phyloP scores from a whole-genome alignment of 2,888 invertebrate genomes.

The Phalera bucephala region DNA sequence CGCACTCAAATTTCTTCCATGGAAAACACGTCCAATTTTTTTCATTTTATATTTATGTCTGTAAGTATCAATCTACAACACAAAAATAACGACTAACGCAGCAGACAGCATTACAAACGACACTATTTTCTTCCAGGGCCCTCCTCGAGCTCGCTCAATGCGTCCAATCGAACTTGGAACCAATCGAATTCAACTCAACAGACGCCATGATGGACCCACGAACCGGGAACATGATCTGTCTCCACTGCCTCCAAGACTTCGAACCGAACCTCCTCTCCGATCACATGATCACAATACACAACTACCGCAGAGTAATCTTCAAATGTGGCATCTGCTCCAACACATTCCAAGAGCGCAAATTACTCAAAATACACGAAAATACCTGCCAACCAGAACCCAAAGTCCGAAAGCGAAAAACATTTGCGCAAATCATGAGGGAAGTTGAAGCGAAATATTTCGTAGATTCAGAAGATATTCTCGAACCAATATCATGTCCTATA shows the following conservation, averaged over 20 bases:
- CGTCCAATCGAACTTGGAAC: constrained; percentile 37
- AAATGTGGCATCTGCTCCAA: constrained; percentile 39
- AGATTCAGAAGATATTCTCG: constrained; percentile 19
- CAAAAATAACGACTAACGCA: no score
- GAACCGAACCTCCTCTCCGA: constrained; percentile 27
- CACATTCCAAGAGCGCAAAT: constrained; percentile 30
- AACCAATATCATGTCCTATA: constrained; percentile 30
- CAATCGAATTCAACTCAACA: constrained; percentile 38
- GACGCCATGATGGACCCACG: constrained; percentile 38
- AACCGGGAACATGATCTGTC: constrained; percentile 37
- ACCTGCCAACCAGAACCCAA: constrained; percentile 35
- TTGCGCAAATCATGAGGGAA: constrained; percentile 34
- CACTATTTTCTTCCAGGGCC: constrained; percentile 34
- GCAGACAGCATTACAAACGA: no score
- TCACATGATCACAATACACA: constrained; percentile 42
- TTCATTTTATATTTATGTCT: no score
- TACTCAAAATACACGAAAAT: constrained; percentile 23
- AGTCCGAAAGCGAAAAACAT: constrained; percentile 29
- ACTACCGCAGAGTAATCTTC: constrained; percentile 33
- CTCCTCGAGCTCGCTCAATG: constrained; percentile 39
- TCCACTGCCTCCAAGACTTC: constrained; percentile 42
- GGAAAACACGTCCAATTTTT: no score
- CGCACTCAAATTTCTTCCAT: no score
- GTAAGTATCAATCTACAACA: no score
- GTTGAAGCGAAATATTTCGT: constrained; percentile 24